phyloP scores from a whole-genome alignment of 2,797 vertebrate species.

The Hylomyscus alleni region DNA sequence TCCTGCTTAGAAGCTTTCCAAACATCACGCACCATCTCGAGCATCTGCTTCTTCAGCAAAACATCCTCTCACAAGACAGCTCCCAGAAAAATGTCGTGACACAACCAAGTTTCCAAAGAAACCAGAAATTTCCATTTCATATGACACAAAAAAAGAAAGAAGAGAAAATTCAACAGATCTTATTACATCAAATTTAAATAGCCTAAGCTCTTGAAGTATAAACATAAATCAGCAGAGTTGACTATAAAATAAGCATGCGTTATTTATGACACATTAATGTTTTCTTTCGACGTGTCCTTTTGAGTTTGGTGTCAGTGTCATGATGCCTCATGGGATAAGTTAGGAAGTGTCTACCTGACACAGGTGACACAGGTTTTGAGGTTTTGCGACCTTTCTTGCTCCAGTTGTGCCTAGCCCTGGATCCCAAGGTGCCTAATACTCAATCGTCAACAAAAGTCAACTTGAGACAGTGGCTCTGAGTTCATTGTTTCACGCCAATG shows the following conservation, averaged over 20 bases:
- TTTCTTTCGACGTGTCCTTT: too few relatives aligned
- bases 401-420: neutral
- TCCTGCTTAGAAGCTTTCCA: too few relatives aligned
- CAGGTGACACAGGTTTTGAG: too few relatives aligned
- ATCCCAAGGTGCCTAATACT: neutral
- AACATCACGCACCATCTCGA: too few relatives aligned
- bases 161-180: neutral
- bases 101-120: too few relatives aligned
- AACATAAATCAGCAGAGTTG: neutral
- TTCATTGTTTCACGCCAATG: neutral
- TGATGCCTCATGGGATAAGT: neutral
- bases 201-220: neutral
- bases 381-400: neutral
- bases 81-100: too few relatives aligned
- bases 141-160: too few relatives aligned
- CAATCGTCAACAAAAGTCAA: neutral
- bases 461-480: neutral
- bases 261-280: neutral
- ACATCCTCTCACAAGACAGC: too few relatives aligned
- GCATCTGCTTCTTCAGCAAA: too few relatives aligned
- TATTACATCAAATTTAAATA: neutral
- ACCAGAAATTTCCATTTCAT: too few relatives aligned
- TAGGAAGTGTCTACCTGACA: neutral
- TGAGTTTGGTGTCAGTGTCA: neutral
- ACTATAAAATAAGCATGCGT: neutral